Percentiles rank a stretch among this genome's conserved stretches.
Evolutionary conservation across 1,140 invertebrate species (phyloP).

Genomic region (Phocides pigmalion): DNA sequence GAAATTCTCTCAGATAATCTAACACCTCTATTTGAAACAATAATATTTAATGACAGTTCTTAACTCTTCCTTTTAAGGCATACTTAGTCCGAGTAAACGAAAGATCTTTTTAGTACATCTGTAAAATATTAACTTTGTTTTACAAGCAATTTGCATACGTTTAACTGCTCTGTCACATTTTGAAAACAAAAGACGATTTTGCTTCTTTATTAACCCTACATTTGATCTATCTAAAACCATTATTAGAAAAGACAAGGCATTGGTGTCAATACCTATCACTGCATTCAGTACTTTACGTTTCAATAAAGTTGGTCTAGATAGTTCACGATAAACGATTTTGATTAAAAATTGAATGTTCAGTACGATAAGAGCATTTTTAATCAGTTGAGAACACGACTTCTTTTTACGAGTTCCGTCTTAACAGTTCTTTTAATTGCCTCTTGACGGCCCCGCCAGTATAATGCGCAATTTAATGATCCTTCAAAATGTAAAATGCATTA

Average conservation of each 20-base stretch:
- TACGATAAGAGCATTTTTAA: conserved; percentile 75
- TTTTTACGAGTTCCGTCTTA: conserved; percentile 77
- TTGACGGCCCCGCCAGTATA: conserved; percentile 69
- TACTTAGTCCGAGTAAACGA: too few species aligned
- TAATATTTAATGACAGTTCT: conserved; percentile 11
- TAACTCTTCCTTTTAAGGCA: not conserved
- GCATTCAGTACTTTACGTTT: conserved; percentile 7
- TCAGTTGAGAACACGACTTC: conserved; percentile 78
- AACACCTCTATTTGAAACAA: not conserved
- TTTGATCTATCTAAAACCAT: too few species aligned
- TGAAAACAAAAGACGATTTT: too few species aligned
- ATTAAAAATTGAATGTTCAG: conserved; percentile 66
- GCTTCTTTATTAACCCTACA: too few species aligned
- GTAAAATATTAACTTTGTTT: too few species aligned
- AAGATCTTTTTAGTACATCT: too few species aligned
- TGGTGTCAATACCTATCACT: not conserved
- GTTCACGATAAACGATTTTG: conserved; percentile 52
- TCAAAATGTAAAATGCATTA: conserved; percentile 81
- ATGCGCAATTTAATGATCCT: conserved; percentile 80
- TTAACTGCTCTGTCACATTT: too few species aligned
- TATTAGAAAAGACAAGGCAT: not conserved
- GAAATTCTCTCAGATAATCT: conserved; percentile 17
- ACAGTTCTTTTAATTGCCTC: conserved; percentile 80
- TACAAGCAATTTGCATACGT: too few species aligned
- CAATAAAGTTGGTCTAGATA: conserved; percentile 15